Base-by-base conservation (phyloP, 1,140 invertebrate genomes). In the Plodia interpunctella region DNA sequence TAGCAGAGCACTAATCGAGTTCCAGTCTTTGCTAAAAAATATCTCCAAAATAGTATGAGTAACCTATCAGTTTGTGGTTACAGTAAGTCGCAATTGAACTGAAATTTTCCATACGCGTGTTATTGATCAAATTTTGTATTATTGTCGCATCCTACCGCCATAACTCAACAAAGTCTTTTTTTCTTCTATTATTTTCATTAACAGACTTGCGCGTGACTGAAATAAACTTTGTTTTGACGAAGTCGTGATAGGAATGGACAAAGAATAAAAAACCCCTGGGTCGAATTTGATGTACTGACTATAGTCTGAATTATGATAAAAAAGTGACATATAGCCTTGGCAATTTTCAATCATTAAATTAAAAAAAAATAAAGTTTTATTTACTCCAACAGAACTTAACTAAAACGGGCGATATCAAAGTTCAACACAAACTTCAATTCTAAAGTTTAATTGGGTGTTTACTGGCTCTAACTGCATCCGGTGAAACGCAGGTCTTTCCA, bases 171-270 rank as follows among this genome's bases (percentile, higher is more conserved):
- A 69, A 55, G 60, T 57, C 70, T 68, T 72, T 76, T 32, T 70
- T 66, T 74, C 68, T 74, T 63, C 76, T 83, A 83, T 85, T 85
- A 83, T 85, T 83, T 80, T 81, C 78, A 82, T 82, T 84, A 83
- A 77, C 78, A 76, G 76, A 71, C 64, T 51, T 10, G 72, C 62
- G 67, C 79, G 80, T 84, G 78, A 81, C 78, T 72, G 62, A 81
- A 81, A 83, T 82, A 81, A 77, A 84, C 64, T 76, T 72, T 65
- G 65, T 72, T 78, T 77, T 76, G 69, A 77, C 70, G 70, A 63
- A 60, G 2, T 15, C 38, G 38, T 10, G n/a, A 1, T 17, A 44
- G 8, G 32, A 9, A 35, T 35, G 32, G 8, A 5, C 10, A 35
- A 5, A 35, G 10, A 35, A 35, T 35, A 3, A 35, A 5, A n/a